Percentiles rank a stretch among this genome's conserved stretches.
These are phyloP conservation scores for Cygnus buccinator DNA, from an alignment of 2,113 vertebrate genomes.

Conservation along the genomic window DNA sequence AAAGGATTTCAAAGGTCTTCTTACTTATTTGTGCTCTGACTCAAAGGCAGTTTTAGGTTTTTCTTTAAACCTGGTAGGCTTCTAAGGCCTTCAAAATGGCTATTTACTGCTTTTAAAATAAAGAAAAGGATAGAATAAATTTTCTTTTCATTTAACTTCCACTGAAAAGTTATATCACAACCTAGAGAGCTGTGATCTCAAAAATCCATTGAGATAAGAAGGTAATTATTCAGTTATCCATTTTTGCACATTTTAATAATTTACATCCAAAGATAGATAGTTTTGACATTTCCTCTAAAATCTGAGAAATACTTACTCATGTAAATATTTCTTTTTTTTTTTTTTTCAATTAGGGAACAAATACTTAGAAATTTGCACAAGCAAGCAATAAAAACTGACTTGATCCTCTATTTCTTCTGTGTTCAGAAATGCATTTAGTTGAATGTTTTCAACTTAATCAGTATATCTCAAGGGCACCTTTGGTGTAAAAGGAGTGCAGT, in stretches of 20 bases:
- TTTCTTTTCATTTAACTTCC: background rate
- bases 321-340: background rate
- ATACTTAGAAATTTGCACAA: background rate
- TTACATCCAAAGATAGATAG: background rate
- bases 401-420: background rate
- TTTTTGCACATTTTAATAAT: constrained; percentile 46
- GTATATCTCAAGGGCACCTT: constrained; percentile 1
- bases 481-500: constrained; percentile 28
- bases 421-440: background rate
- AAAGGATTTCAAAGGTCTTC: background rate
- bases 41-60: background rate
- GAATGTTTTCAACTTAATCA: background rate
- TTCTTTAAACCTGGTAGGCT: background rate
- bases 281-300: constrained; percentile 13
- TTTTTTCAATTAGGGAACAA: background rate
- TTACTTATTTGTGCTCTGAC: background rate
- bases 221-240: constrained; percentile 13
- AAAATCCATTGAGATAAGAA: background rate
- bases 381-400: background rate
- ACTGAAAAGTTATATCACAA: background rate
- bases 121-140: background rate
- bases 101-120: background rate
- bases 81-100: background rate
- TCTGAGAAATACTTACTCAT: background rate
- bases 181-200: background rate